Evolutionary conservation across 53 echinoderm and acorn worm genomes (phyloP).

Genomic region (Paracentrotus lividus): DNA sequence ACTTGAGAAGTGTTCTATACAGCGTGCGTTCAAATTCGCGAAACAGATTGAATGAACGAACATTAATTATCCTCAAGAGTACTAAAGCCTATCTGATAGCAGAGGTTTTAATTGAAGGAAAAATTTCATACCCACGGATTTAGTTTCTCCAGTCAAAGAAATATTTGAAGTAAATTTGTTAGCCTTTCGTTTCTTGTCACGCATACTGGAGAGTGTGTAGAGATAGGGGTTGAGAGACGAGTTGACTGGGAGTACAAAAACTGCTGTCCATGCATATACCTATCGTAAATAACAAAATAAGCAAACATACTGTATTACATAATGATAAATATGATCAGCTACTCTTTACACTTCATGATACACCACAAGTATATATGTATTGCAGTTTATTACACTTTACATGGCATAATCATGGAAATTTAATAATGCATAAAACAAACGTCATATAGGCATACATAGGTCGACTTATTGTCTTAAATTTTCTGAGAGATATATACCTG

Average conservation of each 20-base stretch:
- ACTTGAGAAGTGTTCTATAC: background rate
- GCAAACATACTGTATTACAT: too few relatives aligned
- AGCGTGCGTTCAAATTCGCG: background rate
- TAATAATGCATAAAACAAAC: too few relatives aligned
- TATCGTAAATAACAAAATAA: conserved; percentile 28
- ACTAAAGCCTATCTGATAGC: too few relatives aligned
- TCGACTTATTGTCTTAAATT: too few relatives aligned
- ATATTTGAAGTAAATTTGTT: background rate
- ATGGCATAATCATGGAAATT: too few relatives aligned
- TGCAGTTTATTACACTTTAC: too few relatives aligned
- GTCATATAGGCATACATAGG: too few relatives aligned
- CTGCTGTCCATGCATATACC: conserved; percentile 92
- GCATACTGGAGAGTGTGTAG: conserved; percentile 90
- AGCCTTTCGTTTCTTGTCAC: conserved; percentile 13
- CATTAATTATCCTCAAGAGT: background rate
- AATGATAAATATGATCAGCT: too few relatives aligned
- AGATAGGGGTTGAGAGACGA: conserved; percentile 93
- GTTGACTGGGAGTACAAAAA: conserved; percentile 93
- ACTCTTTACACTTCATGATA: too few relatives aligned
- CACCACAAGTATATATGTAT: too few relatives aligned
- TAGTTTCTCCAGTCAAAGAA: background rate
- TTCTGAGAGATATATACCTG: too few relatives aligned
- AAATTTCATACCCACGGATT: background rate
- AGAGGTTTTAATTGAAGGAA: background rate
- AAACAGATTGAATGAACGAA: background rate